phyloP scores from a whole-genome alignment of 2,888 invertebrate species.

The Xylophagus ater region DNA sequence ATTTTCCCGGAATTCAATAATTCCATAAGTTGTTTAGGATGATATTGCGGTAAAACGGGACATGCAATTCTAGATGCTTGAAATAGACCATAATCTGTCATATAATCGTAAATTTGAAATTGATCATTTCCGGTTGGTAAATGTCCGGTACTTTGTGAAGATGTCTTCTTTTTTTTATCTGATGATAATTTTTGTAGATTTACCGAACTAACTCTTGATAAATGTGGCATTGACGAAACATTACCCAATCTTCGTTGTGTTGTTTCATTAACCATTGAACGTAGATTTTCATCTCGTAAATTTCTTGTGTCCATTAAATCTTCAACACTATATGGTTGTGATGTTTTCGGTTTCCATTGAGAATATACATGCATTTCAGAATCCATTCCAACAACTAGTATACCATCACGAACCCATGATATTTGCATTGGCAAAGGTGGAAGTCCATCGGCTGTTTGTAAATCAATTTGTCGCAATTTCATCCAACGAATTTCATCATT shows the following conservation, averaged over 20 bases:
- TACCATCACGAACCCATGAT: conserved; percentile 97
- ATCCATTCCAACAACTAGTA: conserved; percentile 97
- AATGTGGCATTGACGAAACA: conserved; percentile 66
- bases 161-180: conserved; percentile 50
- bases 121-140: conserved; percentile 24
- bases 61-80: conserved; percentile 96
- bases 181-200: conserved; percentile 68
- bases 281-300: conserved; percentile 56
- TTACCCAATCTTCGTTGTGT: conserved; percentile 56
- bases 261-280: conserved; percentile 53
- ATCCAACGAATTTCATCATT: conserved; percentile 94
- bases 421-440: conserved; percentile 97
- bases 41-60: conserved; percentile 96
- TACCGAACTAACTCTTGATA: conserved; percentile 74
- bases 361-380: conserved; percentile 99
- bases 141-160: conserved; percentile 39
- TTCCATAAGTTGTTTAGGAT: conserved; percentile 98
- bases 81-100: conserved; percentile 90
- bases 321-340: conserved; percentile 44
- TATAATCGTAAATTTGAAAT: conserved; percentile 57
- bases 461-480: conserved; percentile 80
- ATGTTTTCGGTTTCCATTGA: conserved; percentile 74
- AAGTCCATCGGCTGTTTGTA: conserved; percentile 88
- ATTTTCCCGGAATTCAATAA: conserved; percentile 96
- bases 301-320: conserved; percentile 64